Evolutionary conservation across 2,797 vertebrate genomes (phyloP).

Genomic region (Peromyscus eremicus): DNA sequence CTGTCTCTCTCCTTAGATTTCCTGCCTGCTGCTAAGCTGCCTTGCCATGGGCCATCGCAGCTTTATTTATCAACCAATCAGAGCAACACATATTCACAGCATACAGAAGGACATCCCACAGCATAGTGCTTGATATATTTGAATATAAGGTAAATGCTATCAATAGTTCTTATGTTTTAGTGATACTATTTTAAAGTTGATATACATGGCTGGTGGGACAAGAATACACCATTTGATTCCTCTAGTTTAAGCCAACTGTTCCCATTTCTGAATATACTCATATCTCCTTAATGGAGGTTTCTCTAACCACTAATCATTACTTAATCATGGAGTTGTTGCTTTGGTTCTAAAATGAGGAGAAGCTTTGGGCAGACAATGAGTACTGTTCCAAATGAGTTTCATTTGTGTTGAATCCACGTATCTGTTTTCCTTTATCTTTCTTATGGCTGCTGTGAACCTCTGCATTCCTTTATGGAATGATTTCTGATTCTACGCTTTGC

Average conservation of each 20-base stretch:
- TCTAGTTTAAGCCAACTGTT: not conserved
- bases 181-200: not conserved
- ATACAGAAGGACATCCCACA: too few species aligned
- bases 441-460: not conserved
- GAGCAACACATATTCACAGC: too few species aligned
- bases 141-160: not conserved
- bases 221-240: not conserved
- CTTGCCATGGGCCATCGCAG: too few species aligned
- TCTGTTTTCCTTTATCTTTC: not conserved
- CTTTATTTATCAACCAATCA: too few species aligned
- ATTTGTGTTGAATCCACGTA: not conserved
- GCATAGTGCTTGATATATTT: not conserved
- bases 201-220: not conserved
- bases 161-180: not conserved
- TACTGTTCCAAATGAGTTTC: not conserved
- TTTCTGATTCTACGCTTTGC: not conserved
- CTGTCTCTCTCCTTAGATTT: too few species aligned
- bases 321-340: not conserved
- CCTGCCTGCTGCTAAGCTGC: too few species aligned
- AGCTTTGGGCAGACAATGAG: not conserved
- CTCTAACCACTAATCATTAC: not conserved
- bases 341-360: not conserved
- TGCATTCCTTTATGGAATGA: not conserved
- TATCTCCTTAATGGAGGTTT: not conserved
- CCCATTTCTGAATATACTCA: not conserved